These are phyloP conservation scores for Leucoraja erinaceus DNA, from an alignment of 2,113 vertebrate genomes.

Conservation along the genomic window DNA sequence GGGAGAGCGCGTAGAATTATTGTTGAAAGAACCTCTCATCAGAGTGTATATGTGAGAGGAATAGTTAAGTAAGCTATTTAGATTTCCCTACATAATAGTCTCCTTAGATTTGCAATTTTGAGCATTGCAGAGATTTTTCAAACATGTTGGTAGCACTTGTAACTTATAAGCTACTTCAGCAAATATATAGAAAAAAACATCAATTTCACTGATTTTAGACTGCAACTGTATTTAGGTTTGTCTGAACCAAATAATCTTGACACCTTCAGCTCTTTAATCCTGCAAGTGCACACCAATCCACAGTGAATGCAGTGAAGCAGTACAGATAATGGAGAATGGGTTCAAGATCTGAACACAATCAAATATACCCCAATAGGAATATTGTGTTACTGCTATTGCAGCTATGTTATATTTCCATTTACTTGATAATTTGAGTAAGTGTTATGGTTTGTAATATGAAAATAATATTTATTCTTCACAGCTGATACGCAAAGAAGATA, in stretches of 20 bases:
- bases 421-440: background rate
- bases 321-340: background rate
- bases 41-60: background rate
- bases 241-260: background rate
- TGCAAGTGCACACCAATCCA: too few species aligned
- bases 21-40: background rate
- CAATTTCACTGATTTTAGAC: background rate
- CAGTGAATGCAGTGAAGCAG: background rate
- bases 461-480: slow-evolving; percentile 37
- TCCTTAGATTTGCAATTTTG: background rate
- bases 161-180: background rate
- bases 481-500: slow-evolving; percentile 44
- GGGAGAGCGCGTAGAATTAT: background rate
- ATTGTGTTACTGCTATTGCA: background rate
- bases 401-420: background rate
- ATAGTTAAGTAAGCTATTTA: background rate
- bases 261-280: background rate
- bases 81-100: background rate
- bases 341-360: background rate
- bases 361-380: background rate
- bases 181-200: background rate
- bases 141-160: background rate
- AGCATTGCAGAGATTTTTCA: background rate
- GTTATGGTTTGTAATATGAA: background rate
- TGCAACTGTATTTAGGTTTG: background rate